These are phyloP conservation scores for Tauraco hartlaubi DNA, from an alignment of 2,797 vertebrate genomes.

Conservation along the genomic window DNA sequence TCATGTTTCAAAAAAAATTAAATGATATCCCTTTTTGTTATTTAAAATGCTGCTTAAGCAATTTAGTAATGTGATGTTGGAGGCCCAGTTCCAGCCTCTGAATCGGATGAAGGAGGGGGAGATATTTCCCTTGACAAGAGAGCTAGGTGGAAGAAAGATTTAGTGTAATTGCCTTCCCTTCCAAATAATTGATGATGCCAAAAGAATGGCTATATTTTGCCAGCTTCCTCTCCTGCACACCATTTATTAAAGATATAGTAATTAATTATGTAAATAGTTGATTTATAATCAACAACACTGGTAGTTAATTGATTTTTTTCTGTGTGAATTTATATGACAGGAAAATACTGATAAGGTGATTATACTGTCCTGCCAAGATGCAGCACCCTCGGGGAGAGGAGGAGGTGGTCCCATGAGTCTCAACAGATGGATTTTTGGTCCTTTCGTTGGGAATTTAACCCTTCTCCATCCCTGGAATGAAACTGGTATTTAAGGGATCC, in stretches of 20 bases:
- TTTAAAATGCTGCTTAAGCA: slow-evolving; percentile 80
- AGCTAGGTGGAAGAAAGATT: slow-evolving; percentile 43
- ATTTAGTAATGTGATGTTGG: slow-evolving; percentile 72
- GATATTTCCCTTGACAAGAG: slow-evolving; percentile 64
- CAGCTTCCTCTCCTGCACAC: background rate
- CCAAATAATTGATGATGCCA: slow-evolving; percentile 65
- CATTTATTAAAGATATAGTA: slow-evolving; percentile 77
- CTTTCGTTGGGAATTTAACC: background rate
- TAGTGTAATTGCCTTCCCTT: slow-evolving; percentile 68
- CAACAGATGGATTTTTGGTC: background rate
- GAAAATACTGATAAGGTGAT: background rate
- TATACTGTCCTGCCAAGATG: background rate
- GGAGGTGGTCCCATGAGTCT: background rate
- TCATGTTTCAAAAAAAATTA: slow-evolving; percentile 78
- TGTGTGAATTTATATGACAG: background rate
- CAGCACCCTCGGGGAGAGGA: fast-evolving
- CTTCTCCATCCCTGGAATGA: background rate
- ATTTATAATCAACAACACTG: slow-evolving; percentile 67
- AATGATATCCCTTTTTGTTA: slow-evolving; percentile 80
- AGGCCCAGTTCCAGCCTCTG: slow-evolving; percentile 59
- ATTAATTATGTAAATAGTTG: slow-evolving; percentile 81
- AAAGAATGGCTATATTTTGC: slow-evolving; percentile 62
- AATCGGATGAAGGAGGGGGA: slow-evolving; percentile 26
- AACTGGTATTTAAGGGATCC: background rate
- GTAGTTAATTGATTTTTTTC: slow-evolving; percentile 70